Percentiles rank a stretch among this genome's conserved stretches.
Evolutionary conservation across 2,888 invertebrate genomes (phyloP).

Genomic region (Diarsia brunnea): DNA sequence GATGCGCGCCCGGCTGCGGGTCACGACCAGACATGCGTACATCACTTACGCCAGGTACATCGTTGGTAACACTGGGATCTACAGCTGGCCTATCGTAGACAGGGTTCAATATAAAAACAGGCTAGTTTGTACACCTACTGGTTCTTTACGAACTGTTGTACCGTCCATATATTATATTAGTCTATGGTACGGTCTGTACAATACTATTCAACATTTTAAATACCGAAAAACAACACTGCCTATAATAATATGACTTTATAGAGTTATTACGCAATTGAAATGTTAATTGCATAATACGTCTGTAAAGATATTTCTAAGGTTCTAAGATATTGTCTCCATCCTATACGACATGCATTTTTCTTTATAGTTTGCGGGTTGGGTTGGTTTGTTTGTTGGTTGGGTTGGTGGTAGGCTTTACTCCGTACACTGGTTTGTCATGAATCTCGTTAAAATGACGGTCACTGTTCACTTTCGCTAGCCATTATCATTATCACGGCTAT

Average conservation of each 20-base stretch:
- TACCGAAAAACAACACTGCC: background rate
- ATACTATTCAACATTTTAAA: background rate
- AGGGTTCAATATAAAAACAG: background rate
- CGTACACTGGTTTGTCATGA: too few species aligned
- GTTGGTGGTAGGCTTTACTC: slow-evolving; percentile 4
- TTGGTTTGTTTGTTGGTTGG: too few species aligned
- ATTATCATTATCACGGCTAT: slow-evolving; percentile 38
- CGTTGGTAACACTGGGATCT: background rate
- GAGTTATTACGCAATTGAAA: background rate
- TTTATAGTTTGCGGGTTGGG: too few species aligned
- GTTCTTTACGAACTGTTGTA: background rate
- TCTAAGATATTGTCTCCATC: background rate
- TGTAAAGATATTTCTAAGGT: too few species aligned
- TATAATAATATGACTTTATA: too few species aligned
- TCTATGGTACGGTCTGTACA: too few species aligned
- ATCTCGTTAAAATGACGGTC: slow-evolving; percentile 8
- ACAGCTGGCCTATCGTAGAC: background rate
- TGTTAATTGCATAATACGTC: too few species aligned
- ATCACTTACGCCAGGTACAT: background rate
- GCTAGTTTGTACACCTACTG: background rate
- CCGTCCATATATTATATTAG: too few species aligned
- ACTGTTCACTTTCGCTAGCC: slow-evolving; percentile 48
- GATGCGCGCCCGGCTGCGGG: slow-evolving; percentile 8
- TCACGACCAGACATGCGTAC: background rate
- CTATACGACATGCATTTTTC: background rate